Base-by-base conservation (phyloP, 2,888 invertebrate genomes). In the Helleia helle region DNA sequence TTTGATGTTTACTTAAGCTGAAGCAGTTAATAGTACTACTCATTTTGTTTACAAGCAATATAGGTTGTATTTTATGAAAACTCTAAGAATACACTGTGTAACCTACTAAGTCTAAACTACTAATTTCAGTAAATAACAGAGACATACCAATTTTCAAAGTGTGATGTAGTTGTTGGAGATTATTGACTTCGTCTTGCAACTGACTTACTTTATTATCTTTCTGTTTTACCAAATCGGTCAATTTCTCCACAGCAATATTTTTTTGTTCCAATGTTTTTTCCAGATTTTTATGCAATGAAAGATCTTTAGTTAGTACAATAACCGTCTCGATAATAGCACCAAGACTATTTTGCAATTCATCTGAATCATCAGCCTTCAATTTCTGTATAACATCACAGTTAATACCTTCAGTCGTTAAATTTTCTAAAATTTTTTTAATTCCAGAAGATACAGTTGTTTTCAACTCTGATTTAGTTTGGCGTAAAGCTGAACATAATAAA, bases 91-190 rank as follows among this genome's bases (percentile, higher is more conserved):
- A n/a, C n/a, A n/a, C n/a, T n/a, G n/a, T n/a, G n/a, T n/a, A n/a
- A n/a, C n/a, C n/a, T n/a, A n/a, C n/a, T n/a, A n/a, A n/a, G n/a
- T n/a, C n/a, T n/a, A n/a, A n/a, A n/a, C n/a, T n/a, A n/a, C n/a
- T n/a, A n/a, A n/a, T n/a, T n/a, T n/a, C n/a, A n/a, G n/a, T n/a
- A n/a, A n/a, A n/a, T n/a, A n/a, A n/a, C n/a, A n/a, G n/a, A 15
- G 15, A 51, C 62, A 61, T 46, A 72, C 72, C 71, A 13, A 50
- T 52, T 47, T 62, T 64, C 25, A 52, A 54, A 27, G 63, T 62
- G 36, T 51, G 48, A 4, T 62, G 30, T 11, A 47, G 38, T 44
- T 63, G 59, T 36, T 63, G 51, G 3, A 71, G 42, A 13, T 44
- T 49, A 22, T 61, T 59, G 4, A 62, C 44, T 36, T 71, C 62